Conservation (phyloP, 2,113 vertebrate species). For the Chelonoidis abingdonii region DNA sequence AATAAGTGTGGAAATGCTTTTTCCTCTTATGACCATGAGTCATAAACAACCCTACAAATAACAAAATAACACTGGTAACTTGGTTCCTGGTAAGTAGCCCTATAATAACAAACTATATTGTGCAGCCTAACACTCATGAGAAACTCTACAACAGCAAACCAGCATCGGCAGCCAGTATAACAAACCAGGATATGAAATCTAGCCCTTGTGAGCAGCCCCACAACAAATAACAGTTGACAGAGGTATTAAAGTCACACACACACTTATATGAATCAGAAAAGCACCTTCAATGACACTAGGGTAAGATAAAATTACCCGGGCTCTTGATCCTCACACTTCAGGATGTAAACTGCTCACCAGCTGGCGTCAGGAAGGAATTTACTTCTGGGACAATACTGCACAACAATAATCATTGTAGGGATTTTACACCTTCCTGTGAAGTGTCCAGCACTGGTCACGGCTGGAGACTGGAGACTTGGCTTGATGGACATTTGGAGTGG, state of each 20-base stretch:
- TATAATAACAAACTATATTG: not conserved
- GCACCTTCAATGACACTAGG: not conserved
- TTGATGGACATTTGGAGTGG: accelerated
- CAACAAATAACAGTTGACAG: not conserved
- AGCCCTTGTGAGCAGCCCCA: not conserved
- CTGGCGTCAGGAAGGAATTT: not conserved
- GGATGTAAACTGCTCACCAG: not conserved
- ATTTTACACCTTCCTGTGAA: not conserved
- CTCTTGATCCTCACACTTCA: not conserved
- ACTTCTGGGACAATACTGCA: not conserved
- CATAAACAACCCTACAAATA: not conserved
- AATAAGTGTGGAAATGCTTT: not conserved
- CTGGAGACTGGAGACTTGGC: not conserved
- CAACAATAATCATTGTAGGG: not conserved
- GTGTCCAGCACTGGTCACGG: not conserved
- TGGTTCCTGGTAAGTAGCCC: not conserved
- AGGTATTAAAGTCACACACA: not conserved
- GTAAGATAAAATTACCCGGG: not conserved
- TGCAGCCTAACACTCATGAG: not conserved
- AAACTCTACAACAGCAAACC: not conserved
- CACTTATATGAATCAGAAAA: not conserved
- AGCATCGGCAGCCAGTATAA: not conserved
- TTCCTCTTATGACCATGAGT: not conserved
- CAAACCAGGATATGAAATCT: not conserved
- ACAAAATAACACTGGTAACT: not conserved